These are phyloP conservation scores for Neogale vison DNA, from an alignment of 2,113 vertebrate species.

Conservation along the genomic window DNA sequence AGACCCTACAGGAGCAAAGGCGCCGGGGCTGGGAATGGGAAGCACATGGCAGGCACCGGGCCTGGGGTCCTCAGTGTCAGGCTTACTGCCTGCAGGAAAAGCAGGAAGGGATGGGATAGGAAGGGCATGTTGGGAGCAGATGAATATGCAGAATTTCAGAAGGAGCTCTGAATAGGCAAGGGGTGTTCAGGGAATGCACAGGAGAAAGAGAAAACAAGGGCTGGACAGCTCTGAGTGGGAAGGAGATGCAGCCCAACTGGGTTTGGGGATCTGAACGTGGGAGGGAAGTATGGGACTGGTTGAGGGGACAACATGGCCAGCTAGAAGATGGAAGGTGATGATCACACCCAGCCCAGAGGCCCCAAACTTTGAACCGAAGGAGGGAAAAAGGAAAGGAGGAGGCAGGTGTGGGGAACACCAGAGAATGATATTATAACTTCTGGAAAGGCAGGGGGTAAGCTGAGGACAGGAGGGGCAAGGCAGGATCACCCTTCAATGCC, in stretches of 20 bases:
- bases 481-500: neutral
- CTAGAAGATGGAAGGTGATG: neutral
- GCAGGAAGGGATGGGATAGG: neutral
- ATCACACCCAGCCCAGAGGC: neutral
- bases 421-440: accelerated
- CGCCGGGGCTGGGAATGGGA: neutral
- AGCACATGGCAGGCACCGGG: neutral
- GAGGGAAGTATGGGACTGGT: neutral
- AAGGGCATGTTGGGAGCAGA: neutral
- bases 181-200: too few relatives aligned
- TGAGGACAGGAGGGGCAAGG: neutral
- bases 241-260: neutral
- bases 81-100: neutral
- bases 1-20: neutral
- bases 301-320: neutral
- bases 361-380: neutral
- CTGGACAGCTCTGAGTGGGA: neutral
- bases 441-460: neutral
- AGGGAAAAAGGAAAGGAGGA: neutral
- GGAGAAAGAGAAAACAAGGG: neutral
- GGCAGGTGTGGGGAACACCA: neutral
- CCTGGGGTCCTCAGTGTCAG: neutral
- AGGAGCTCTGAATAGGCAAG: neutral
- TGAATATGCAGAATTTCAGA: neutral
- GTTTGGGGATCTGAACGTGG: neutral